A percentile compares a stretch with the other conserved stretches of the same genome.
Conservation (phyloP, 2,113 vertebrate genomes). For the Lepus americanus region DNA sequence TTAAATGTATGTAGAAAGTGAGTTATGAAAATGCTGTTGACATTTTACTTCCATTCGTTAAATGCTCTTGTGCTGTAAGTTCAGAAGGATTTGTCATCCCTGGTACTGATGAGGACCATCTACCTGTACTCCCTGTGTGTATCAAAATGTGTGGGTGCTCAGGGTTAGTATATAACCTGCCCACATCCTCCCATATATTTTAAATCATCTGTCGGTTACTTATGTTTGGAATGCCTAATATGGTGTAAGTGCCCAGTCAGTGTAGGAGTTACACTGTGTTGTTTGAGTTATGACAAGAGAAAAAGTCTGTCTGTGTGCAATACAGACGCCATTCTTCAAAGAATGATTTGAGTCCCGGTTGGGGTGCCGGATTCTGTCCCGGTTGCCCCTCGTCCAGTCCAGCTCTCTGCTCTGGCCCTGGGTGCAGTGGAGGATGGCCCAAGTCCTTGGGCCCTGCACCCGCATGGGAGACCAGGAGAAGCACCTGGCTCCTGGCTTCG, state of each 20-base stretch:
- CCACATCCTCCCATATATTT: not conserved
- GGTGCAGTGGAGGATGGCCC: too few species aligned
- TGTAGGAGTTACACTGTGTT: not conserved
- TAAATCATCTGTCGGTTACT: not conserved
- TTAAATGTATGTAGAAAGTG: not conserved
- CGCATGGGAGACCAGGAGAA: too few species aligned
- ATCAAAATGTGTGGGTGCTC: not conserved
- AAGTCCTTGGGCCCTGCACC: too few species aligned
- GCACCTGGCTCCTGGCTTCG: too few species aligned
- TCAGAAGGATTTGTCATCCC: not conserved
- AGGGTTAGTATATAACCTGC: not conserved
- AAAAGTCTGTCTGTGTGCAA: not conserved
- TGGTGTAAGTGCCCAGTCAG: not conserved
- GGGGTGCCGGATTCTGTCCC: too few species aligned
- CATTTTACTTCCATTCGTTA: not conserved
- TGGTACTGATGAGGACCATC: too few species aligned
- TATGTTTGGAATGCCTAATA: not conserved
- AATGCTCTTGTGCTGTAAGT: not conserved
- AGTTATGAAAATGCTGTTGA: not conserved
- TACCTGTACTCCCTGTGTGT: too few species aligned
- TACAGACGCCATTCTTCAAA: not conserved
- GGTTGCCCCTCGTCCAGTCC: too few species aligned
- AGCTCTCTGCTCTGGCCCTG: too few species aligned
- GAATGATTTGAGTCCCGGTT: too few species aligned
- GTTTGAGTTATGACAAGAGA: not conserved